Evolutionary conservation across 2,797 vertebrate genomes (phyloP), one percentile per base, ranked within the genome.

Genomic region (Chaunax sp.): DNA sequence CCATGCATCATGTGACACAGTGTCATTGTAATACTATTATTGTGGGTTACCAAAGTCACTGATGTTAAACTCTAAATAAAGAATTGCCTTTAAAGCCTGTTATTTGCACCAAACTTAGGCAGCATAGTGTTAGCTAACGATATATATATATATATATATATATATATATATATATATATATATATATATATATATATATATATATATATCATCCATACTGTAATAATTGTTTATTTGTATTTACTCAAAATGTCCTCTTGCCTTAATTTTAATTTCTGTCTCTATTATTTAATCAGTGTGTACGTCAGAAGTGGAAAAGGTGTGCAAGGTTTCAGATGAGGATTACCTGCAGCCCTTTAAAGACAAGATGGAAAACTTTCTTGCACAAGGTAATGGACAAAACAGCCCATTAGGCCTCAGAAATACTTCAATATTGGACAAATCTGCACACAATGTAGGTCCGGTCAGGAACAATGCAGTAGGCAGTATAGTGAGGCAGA

Each of bases 291-390:
- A 53, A 13, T 73, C 82, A 99, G 97, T 87, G 3, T 98, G 97
- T 85, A 96, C 94, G 49, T 92, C 93, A 54, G 96, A 99, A 90
- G 95, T 96, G 1, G 95, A 95, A 51, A 98, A 96, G 82, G 97
- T 99, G 47, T 98, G 95, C 87, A 93, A 94, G 57, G 92, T 95
- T 60, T 96, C 96, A 12, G 92, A 95, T 18, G 93, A 96, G 59
- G 96, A 98, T 26, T 93, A 97, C 83, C 89, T 98, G 64, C 96
- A 99, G 78, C 98, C 98, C 68, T 99, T 99, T 87, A 99, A 97
- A 93, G 94, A 95, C 79, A 95, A 94, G 84, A 98, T 98, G 96
- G 96, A 96, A 9, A 92, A 90, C n/a, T 99, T 99, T 87, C 92
- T 98, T 45, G 82, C 86, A 87, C 92, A 96, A 95, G 97, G 98